phyloP scores from a whole-genome alignment of 1,140 invertebrate species.

The Drosophila simulans region DNA sequence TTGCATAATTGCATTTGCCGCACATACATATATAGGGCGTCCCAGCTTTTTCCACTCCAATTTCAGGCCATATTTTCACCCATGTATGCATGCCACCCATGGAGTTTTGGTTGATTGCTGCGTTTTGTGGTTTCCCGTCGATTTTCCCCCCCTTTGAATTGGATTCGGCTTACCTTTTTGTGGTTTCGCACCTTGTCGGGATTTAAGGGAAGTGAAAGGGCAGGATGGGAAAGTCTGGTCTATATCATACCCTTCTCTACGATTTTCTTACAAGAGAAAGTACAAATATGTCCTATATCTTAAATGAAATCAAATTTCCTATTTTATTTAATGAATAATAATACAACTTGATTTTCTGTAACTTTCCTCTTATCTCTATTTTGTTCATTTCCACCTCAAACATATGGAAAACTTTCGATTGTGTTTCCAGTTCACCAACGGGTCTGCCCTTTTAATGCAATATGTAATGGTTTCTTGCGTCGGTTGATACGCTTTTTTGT shows the following conservation, averaged over 20 bases:
- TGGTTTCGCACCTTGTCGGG: slow-evolving; percentile 64
- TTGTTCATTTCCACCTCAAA: background rate
- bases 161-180: slow-evolving; percentile 55
- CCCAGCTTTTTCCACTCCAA: slow-evolving; percentile 22
- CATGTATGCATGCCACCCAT: slow-evolving; percentile 24
- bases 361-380: background rate
- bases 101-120: slow-evolving; percentile 52
- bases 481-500: slow-evolving; percentile 38
- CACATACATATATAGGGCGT: slow-evolving; percentile 15
- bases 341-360: no score
- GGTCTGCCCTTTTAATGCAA: slow-evolving; percentile 4
- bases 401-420: background rate
- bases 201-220: slow-evolving; percentile 13
- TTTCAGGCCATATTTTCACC: slow-evolving; percentile 36
- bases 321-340: background rate
- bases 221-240: slow-evolving; percentile 9
- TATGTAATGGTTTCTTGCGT: slow-evolving; percentile 2
- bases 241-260: background rate
- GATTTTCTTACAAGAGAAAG: background rate
- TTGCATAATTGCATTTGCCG: slow-evolving; percentile 72
- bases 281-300: no score
- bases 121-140: slow-evolving; percentile 67
- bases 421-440: background rate
- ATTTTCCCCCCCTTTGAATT: slow-evolving; percentile 5
- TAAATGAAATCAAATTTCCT: no score